These are phyloP conservation scores for Berghia stephanieae DNA, from an alignment of 1,140 invertebrate species.

Conservation along the genomic window DNA sequence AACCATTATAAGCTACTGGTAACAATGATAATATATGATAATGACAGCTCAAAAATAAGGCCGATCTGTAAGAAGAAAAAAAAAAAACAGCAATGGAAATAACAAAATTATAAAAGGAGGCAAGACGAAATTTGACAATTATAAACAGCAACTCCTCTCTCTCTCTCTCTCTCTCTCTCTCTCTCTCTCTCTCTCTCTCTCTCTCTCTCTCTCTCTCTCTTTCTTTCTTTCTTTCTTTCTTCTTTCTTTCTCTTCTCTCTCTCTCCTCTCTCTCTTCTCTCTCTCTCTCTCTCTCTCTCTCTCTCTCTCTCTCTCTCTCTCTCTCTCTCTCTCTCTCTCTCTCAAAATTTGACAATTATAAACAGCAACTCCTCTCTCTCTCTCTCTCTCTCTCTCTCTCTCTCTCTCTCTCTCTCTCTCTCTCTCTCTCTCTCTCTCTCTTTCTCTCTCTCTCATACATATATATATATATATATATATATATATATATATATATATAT, in stretches of 20 bases:
- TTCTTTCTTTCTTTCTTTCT: background rate
- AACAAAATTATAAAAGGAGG: too few species aligned
- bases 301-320: background rate
- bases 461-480: background rate
- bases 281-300: background rate
- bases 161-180: background rate
- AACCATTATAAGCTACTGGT: too few species aligned
- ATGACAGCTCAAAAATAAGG: too few species aligned
- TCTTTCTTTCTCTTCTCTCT: background rate
- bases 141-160: background rate
- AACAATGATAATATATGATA: too few species aligned
- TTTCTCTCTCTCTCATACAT: too few species aligned
- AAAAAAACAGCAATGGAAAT: too few species aligned
- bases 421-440: too few species aligned
- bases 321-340: slow-evolving; percentile 11
- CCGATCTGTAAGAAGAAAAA: too few species aligned
- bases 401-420: background rate
- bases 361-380: background rate
- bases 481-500: background rate
- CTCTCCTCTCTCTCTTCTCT: background rate
- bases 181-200: background rate
- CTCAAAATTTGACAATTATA: background rate
- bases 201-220: background rate
- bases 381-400: background rate
- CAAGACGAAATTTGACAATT: background rate